Conservation (phyloP, 2,888 invertebrate species). For the Pycnomerus fuliginosus region DNA sequence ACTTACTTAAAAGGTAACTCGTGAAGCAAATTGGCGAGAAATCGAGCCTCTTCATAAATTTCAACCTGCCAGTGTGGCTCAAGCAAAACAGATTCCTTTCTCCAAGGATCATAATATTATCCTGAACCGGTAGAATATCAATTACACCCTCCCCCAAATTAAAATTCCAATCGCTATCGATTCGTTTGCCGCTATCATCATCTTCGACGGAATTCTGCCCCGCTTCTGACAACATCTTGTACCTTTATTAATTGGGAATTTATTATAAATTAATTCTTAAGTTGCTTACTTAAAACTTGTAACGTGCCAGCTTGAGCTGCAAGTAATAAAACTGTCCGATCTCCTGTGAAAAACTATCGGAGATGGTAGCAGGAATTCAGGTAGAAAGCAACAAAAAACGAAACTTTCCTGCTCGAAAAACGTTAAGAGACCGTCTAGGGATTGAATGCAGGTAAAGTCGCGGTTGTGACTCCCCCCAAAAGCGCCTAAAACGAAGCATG, state of each 20-base stretch:
- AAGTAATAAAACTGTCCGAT: slow-evolving; percentile 83
- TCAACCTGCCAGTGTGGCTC: slow-evolving; percentile 69
- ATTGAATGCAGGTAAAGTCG: slow-evolving; percentile 90
- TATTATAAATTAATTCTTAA: slow-evolving; percentile 1
- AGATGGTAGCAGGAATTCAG: slow-evolving; percentile 79
- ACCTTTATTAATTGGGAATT: slow-evolving; percentile 54
- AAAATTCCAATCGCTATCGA: slow-evolving; percentile 75
- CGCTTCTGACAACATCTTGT: slow-evolving; percentile 74
- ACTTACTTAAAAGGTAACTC: slow-evolving; percentile 69
- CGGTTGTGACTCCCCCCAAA: slow-evolving; percentile 83
- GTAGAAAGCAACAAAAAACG: slow-evolving; percentile 77
- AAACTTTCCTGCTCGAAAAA: slow-evolving; percentile 94
- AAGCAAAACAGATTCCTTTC: slow-evolving; percentile 82
- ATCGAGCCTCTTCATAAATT: slow-evolving; percentile 82
- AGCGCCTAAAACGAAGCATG: slow-evolving; percentile 75
- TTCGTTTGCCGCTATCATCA: slow-evolving; percentile 59
- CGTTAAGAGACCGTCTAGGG: slow-evolving; percentile 83
- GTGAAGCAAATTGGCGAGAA: slow-evolving; percentile 77
- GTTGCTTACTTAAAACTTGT: slow-evolving; percentile 76
- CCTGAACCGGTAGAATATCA: slow-evolving; percentile 53
- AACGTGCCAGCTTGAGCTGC: slow-evolving; percentile 77
- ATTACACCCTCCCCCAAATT: slow-evolving; percentile 69
- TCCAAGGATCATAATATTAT: slow-evolving; percentile 72
- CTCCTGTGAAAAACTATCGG: slow-evolving; percentile 78
- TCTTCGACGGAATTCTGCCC: slow-evolving; percentile 62